Evolutionary conservation across 2,888 invertebrate species (phyloP), one percentile per base, ranked within the genome.

Genomic region (Trichacis sp.): DNA sequence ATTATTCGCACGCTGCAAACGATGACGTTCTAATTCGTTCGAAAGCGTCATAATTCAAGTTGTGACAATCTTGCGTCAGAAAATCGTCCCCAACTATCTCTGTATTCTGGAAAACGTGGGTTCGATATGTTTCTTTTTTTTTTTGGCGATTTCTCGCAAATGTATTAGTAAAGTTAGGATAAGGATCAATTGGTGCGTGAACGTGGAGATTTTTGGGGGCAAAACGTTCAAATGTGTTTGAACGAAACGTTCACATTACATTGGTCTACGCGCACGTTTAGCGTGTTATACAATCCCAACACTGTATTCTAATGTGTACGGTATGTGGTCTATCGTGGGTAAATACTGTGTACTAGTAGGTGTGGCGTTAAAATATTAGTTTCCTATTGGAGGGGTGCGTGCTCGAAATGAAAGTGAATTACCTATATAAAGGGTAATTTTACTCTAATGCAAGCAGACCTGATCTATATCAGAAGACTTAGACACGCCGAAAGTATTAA

Each of bases 391-490:
- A 75, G 81, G 80, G 82, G 80, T 79, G 79, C 69, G 70, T 69
- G 73, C 54, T 69, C 68, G 71, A 82, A 84, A 84, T 83, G 84
- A 84, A 84, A 83, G 84, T 84, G 74, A 80, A 81, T 80, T 83
- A 75, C 77, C 83, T 84, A 84, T 84, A 84, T 84, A 84, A 84
- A 84, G 84, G 84, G 84, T 83, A 75, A 78, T 78, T 84, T 83
- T 76, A 57, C 51, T 64, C 62, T 56, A 60, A 74, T 70, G 57
- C 71, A 67, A 71, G 63, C 82, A 82, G 79, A 81, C 74, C 69
- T 68, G 71, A 74, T 77, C 77, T 75, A 69, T 74, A 77, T 78
- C 77, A 64, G 66, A 73, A 60, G 65, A 70, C 69, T 68, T 56
- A 53, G 59, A 69, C 67, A 66, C 69, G 40, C 70, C 67, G 60